phyloP scores from a whole-genome alignment of 2,888 invertebrate species.

The Hirudinaria manillensis region DNA sequence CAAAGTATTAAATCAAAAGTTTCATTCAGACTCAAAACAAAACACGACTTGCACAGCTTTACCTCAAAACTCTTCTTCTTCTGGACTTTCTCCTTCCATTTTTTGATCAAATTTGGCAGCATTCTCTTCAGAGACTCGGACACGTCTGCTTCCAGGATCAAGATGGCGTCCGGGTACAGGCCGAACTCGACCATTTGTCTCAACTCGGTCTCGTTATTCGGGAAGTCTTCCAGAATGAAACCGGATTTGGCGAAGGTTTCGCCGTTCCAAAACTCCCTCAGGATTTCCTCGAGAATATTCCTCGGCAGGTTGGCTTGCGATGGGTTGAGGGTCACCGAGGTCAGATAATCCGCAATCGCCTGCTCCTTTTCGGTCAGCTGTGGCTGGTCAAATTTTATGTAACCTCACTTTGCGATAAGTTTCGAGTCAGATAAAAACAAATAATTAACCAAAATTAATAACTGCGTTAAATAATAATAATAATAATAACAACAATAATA shows the following conservation, averaged over 20 bases:
- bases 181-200: slow-evolving; percentile 48
- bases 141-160: slow-evolving; percentile 49
- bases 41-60: no score
- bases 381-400: slow-evolving; percentile 36
- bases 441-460: no score
- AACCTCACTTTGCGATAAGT: no score
- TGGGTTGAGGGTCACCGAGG: slow-evolving; percentile 43
- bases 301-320: slow-evolving; percentile 41
- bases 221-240: slow-evolving; percentile 53
- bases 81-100: slow-evolving; percentile 50
- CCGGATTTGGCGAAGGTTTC: slow-evolving; percentile 47
- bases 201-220: slow-evolving; percentile 51
- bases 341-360: slow-evolving; percentile 51
- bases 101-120: slow-evolving; percentile 51
- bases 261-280: slow-evolving; percentile 50
- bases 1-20: no score
- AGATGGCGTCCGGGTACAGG: slow-evolving; percentile 51
- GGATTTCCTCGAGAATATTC: slow-evolving; percentile 50
- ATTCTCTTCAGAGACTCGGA: slow-evolving; percentile 50
- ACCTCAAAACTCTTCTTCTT: slow-evolving; percentile 43
- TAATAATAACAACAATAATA: no score
- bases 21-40: no score
- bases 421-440: no score
- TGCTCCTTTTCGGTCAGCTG: slow-evolving; percentile 53
- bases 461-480: no score